These are phyloP conservation scores for Embiotoca jacksoni DNA, from an alignment of 2,113 vertebrate species.

Conservation along the genomic window DNA sequence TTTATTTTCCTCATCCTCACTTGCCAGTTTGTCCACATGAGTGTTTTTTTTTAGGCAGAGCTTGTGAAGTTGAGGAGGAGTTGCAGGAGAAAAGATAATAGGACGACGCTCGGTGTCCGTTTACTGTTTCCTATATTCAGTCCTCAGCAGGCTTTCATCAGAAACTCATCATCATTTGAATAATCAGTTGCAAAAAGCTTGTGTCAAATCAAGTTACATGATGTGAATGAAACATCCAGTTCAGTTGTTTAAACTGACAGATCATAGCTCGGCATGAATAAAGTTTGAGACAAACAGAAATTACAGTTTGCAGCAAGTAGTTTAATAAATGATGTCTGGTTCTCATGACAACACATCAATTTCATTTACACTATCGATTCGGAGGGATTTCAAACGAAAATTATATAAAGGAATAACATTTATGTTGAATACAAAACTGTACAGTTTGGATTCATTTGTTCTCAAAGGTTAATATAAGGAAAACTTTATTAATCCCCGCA, in stretches of 20 bases:
- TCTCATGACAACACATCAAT: not conserved
- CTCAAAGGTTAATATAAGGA: not conserved
- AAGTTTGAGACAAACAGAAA: slow-evolving; percentile 23
- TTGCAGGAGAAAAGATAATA: slow-evolving; percentile 69
- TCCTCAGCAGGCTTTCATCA: slow-evolving; percentile 59
- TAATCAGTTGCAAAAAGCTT: slow-evolving; percentile 44
- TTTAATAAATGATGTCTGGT: slow-evolving; percentile 25
- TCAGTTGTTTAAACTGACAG: slow-evolving; percentile 44
- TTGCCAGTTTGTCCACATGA: slow-evolving; percentile 79
- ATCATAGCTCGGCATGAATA: slow-evolving; percentile 20
- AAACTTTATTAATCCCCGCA: too few species aligned
- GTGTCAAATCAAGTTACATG: slow-evolving; percentile 39
- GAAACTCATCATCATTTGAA: slow-evolving; percentile 43
- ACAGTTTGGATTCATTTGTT: not conserved
- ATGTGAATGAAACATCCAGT: slow-evolving; percentile 43
- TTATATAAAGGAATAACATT: too few species aligned
- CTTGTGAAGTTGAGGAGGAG: slow-evolving; percentile 80
- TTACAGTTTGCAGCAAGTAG: slow-evolving; percentile 6
- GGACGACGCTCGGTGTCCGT: slow-evolving; percentile 55
- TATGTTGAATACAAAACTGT: not conserved
- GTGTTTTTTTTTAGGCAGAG: slow-evolving; percentile 75
- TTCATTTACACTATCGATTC: not conserved
- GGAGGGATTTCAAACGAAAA: not conserved
- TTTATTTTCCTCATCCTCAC: slow-evolving; percentile 83
- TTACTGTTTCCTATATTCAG: slow-evolving; percentile 40